phyloP scores from a whole-genome alignment of 2,888 invertebrate genomes.

The Lasioglossum marginatum region DNA sequence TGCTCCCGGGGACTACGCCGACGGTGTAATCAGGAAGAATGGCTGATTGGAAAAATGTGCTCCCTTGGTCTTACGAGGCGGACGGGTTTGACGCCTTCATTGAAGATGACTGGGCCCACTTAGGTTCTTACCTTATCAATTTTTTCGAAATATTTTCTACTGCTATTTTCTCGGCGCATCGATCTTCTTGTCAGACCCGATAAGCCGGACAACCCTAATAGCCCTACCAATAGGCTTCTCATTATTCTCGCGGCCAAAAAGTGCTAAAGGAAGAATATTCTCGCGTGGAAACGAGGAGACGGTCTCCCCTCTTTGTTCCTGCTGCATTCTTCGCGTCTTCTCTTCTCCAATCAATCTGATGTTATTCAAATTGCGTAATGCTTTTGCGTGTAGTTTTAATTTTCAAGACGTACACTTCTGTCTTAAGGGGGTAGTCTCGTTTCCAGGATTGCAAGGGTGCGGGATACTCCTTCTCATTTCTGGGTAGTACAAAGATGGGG shows the following conservation, averaged over 20 bases:
- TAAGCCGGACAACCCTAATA: conserved; percentile 7
- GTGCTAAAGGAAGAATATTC: neutral
- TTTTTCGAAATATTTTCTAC: neutral
- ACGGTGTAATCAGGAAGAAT: conserved; percentile 10
- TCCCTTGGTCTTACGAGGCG: neutral
- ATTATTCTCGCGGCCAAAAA: neutral
- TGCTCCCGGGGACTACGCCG: neutral
- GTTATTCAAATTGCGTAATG: neutral
- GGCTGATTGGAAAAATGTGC: neutral
- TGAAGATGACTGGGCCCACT: conserved; percentile 4
- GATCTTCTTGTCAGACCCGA: conserved; percentile 6
- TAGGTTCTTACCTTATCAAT: neutral
- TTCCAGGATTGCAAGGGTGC: too few species aligned
- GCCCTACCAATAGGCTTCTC: neutral
- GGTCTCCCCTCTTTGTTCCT: neutral
- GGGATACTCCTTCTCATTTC: too few species aligned
- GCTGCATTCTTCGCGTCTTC: neutral
- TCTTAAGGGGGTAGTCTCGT: too few species aligned
- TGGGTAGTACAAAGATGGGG: too few species aligned
- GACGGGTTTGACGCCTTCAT: conserved; percentile 7
- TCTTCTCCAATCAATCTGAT: neutral
- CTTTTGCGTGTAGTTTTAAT: too few species aligned
- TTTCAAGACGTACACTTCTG: too few species aligned
- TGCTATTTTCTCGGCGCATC: neutral
- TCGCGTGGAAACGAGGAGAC: neutral